These are phyloP conservation scores for Andrena trimmerana DNA, from an alignment of 2,888 invertebrate species.

Conservation along the genomic window DNA sequence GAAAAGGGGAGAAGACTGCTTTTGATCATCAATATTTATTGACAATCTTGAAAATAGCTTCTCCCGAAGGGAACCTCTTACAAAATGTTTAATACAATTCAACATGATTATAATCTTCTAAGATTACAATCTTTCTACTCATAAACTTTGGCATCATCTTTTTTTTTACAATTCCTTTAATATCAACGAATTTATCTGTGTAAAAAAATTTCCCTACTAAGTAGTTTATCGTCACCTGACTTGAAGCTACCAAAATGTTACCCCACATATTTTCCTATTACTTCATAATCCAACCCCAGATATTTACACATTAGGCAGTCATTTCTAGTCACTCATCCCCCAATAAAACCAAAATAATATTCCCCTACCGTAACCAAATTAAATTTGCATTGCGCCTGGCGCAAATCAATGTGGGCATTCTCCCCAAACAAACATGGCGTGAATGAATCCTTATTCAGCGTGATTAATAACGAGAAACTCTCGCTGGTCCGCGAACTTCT, in stretches of 20 bases:
- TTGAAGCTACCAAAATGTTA: too few species aligned
- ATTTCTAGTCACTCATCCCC: not conserved
- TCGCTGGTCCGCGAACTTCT: not conserved
- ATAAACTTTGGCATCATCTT: not conserved
- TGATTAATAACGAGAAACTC: slow-evolving; percentile 24
- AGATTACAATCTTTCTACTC: not conserved
- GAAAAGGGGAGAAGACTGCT: not conserved
- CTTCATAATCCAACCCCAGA: not conserved
- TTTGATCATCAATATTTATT: slow-evolving; percentile 7
- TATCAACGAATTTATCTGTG: too few species aligned
- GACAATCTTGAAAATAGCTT: not conserved
- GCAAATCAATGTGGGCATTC: not conserved
- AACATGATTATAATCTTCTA: not conserved
- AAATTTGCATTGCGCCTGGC: not conserved
- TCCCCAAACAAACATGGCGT: not conserved
- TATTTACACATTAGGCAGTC: not conserved
- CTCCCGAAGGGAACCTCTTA: not conserved
- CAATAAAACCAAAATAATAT: not conserved
- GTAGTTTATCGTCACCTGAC: too few species aligned
- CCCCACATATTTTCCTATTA: too few species aligned
- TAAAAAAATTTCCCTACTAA: too few species aligned
- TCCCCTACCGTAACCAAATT: not conserved
- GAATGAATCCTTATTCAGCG: not conserved
- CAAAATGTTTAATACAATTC: not conserved
- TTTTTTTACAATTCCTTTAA: not conserved